Percentiles rank a stretch among this genome's conserved stretches.
Evolutionary conservation across 2,888 invertebrate species (phyloP).

Genomic region (Chymomyza amoena): DNA sequence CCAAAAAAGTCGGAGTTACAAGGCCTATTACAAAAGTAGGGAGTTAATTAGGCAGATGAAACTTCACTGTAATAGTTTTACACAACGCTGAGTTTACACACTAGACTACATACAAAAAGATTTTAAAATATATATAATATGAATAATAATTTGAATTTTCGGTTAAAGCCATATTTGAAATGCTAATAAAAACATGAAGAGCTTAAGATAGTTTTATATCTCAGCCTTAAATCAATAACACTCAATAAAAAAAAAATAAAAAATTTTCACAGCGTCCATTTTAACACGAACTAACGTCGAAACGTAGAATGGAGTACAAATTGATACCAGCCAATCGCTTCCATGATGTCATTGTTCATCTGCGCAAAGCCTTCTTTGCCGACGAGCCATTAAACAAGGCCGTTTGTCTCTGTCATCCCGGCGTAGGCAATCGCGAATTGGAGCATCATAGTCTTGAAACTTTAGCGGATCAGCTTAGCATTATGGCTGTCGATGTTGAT

Average conservation of each 20-base stretch:
- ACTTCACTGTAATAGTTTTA: no score
- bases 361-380: conserved; percentile 87
- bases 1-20: no score
- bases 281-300: background rate
- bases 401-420: conserved; percentile 84
- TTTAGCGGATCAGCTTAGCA: conserved; percentile 86
- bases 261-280: background rate
- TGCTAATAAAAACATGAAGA: no score
- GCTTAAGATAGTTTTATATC: background rate
- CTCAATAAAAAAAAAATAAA: background rate
- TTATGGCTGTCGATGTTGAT: conserved; percentile 83
- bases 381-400: conserved; percentile 91
- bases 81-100: no score
- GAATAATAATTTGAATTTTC: no score
- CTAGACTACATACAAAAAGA: no score
- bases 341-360: conserved; percentile 84
- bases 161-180: no score
- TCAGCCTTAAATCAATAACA: background rate
- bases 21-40: no score
- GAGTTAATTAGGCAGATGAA: no score
- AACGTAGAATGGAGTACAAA: conserved; percentile 74
- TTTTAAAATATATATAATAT: no score
- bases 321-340: conserved; percentile 74
- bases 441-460: conserved; percentile 87
- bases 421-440: conserved; percentile 85